Evolutionary conservation across 2,888 invertebrate genomes (phyloP).

Genomic region (Tuberolachnus salignus): DNA sequence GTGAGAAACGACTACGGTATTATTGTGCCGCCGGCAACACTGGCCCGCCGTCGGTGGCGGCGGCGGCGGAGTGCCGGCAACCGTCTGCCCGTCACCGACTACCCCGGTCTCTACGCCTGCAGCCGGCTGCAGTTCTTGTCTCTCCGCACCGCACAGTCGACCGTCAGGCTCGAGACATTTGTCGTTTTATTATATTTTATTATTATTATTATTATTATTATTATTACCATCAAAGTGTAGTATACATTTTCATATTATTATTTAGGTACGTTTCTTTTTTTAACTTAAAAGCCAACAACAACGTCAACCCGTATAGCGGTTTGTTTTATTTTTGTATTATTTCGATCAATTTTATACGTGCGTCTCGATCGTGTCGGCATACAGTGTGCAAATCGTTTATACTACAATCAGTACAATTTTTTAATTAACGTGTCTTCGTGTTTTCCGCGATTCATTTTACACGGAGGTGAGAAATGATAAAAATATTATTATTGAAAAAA

Average conservation of each 20-base stretch:
- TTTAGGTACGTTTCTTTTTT: too few relatives aligned
- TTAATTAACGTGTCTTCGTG: background rate
- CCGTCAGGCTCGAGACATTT: background rate
- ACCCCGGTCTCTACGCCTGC: background rate
- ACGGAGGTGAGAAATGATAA: background rate
- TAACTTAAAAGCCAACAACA: too few relatives aligned
- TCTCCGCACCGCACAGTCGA: background rate
- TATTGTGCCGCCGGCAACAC: conserved; percentile 42
- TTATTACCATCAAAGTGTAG: too few relatives aligned
- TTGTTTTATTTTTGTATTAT: background rate
- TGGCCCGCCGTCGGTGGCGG: conserved; percentile 41
- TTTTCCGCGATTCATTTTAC: background rate
- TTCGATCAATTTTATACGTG: background rate
- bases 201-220: too few relatives aligned
- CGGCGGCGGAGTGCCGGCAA: conserved; percentile 36
- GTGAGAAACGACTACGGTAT: background rate
- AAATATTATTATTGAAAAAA: background rate
- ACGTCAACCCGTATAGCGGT: too few relatives aligned
- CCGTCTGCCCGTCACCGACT: conserved; percentile 16
- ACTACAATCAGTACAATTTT: background rate
- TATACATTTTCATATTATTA: too few relatives aligned
- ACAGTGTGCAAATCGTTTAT: too few relatives aligned
- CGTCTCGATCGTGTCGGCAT: background rate
- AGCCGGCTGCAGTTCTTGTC: conserved; percentile 1
- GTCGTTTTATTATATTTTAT: background rate